Evolutionary conservation across 1,140 invertebrate species (phyloP), one percentile per base, ranked within the genome.

Genomic region (Drosophila sturtevanti): DNA sequence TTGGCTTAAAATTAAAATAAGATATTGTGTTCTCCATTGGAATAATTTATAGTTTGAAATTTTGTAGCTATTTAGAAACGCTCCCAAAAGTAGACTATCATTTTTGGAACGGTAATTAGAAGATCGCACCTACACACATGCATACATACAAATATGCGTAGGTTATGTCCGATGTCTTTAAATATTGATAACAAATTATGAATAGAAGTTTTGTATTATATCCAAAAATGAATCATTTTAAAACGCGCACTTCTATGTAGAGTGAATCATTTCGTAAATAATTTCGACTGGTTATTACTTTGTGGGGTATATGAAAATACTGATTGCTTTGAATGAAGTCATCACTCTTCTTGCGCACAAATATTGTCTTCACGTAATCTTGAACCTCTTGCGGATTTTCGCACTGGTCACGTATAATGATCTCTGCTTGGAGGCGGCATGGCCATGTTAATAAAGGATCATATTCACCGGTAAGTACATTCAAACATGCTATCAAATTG

Each of bases 231-330:
- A 60, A 37, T 70, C 38, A 71, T 56, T 93, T 90, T 0, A 89
- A 90, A 3, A 94, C 89, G 64, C 91, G 91, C 18, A 96, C 94
- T 81, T 96, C 95, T 1, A 96, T 77, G 82, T 95, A 96, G 61
- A 95, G 91, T 1, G 93, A 92, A 78, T 96, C 93, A 64, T 95
- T 93, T 66, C 94, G 94, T 0, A 95, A 90, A 76, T 95, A 95
- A 59, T 94, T 94, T 34, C 94, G 92, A 81, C 95, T 95, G 56
- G 94, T 93, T 6, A 96, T 80, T 24, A 93, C 94, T 6, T 94
- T 93, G 82, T 96, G 95, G 0, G 95, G 95, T 74, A 96, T 95
- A 82, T 96, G 95, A 90, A 96, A 94, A 78, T 95, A 95, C 74
- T 95, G 93, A 63, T 94, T 93, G 62, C 94, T 95, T 59, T 94